Evolutionary conservation across 2,888 invertebrate species (phyloP).

Genomic region (Drosophila dives): DNA sequence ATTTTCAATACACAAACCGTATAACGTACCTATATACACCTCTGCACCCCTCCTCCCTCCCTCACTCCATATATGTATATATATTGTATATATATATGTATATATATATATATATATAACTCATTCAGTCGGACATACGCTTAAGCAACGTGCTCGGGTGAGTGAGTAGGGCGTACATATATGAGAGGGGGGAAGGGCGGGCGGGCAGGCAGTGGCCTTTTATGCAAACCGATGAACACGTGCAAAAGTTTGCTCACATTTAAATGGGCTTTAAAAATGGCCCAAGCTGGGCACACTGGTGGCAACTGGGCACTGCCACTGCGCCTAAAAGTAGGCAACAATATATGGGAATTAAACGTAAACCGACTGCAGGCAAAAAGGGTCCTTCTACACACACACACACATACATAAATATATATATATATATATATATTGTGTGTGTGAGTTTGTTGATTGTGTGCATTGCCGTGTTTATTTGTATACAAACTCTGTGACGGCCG

Average conservation of each 20-base stretch:
- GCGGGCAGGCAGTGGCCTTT: conserved; percentile 16
- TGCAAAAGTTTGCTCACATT: conserved; percentile 76
- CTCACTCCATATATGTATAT: background rate
- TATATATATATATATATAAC: conserved; percentile 12
- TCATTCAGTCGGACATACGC: conserved; percentile 56
- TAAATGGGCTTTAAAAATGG: conserved; percentile 73
- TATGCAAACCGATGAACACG: conserved; percentile 51
- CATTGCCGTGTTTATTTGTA: conserved; percentile 77
- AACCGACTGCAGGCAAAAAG: conserved; percentile 64
- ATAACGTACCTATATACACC: conserved; percentile 45
- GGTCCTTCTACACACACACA: conserved; percentile 13
- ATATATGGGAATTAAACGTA: conserved; percentile 79
- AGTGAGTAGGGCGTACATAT: background rate
- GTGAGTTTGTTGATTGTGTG: conserved; percentile 44
- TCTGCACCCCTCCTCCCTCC: background rate
- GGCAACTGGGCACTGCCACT: conserved; percentile 44
- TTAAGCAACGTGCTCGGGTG: conserved; percentile 62
- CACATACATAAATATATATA: background rate
- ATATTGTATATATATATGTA: conserved; percentile 12
- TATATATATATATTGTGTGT: background rate
- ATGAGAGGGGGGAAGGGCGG: background rate
- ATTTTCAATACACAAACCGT: conserved; percentile 82
- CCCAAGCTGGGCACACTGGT: conserved; percentile 17
- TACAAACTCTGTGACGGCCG: conserved; percentile 60
- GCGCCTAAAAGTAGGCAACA: conserved; percentile 81